These are phyloP conservation scores for Sphaerolaimus hirsutus DNA, from an alignment of 2,888 invertebrate genomes.

Conservation along the genomic window DNA sequence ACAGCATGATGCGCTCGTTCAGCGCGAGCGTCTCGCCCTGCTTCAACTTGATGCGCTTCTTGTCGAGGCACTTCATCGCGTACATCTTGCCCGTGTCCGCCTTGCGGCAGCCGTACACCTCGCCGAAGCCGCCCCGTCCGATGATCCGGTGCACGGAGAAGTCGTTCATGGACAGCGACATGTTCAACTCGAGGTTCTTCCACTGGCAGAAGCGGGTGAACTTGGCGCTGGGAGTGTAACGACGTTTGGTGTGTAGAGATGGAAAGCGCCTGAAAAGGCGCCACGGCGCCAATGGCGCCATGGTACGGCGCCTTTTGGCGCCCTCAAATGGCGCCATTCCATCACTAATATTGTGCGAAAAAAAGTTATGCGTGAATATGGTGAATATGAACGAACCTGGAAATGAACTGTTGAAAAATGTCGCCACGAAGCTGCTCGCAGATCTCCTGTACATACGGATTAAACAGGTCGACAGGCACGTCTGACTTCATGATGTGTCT, in stretches of 20 bases:
- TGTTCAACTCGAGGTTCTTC: conserved; percentile 99
- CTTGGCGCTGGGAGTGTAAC: conserved; percentile 53
- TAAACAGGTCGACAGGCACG: no score
- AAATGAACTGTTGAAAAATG: conserved; percentile 88
- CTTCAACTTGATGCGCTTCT: conserved; percentile 99
- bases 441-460: conserved; percentile 99
- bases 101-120: conserved; percentile 95
- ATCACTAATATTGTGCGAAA: no score
- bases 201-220: conserved; percentile 99
- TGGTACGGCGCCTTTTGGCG: no score
- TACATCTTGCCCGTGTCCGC: conserved; percentile 90
- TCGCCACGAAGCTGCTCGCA: conserved; percentile 85
- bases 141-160: conserved; percentile 99
- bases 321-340: no score
- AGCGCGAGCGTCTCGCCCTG: conserved; percentile 87
- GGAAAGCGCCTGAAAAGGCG: no score
- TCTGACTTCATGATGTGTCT: conserved; percentile 86
- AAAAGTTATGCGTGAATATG: neutral
- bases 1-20: conserved; percentile 96
- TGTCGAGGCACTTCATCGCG: conserved; percentile 99
- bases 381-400: conserved; percentile 44
- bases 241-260: neutral
- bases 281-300: no score
- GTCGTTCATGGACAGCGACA: conserved; percentile 99
- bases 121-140: conserved; percentile 93